Percentiles rank a stretch among this genome's conserved stretches.
These are phyloP conservation scores for Trissolcus japonicus DNA, from an alignment of 2,888 invertebrate species.

Conservation along the genomic window DNA sequence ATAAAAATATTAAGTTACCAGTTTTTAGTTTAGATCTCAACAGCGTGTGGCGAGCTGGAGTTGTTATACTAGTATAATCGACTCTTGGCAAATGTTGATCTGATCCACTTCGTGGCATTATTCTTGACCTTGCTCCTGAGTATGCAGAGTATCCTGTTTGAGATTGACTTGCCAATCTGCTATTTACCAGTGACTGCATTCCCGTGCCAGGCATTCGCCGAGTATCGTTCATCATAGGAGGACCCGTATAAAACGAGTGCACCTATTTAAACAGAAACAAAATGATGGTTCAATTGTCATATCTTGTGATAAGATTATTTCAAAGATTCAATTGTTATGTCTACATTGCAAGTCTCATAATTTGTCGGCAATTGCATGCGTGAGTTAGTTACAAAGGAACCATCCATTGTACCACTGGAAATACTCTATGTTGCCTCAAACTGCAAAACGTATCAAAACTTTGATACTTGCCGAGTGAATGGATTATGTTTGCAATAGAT, in stretches of 20 bases:
- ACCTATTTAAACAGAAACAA: constrained; percentile 77
- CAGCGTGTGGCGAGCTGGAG: constrained; percentile 86
- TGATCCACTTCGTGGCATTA: constrained; percentile 91
- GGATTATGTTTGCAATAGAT: no score
- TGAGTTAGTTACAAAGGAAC: no score
- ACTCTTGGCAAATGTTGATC: constrained; percentile 93
- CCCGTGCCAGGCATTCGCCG: constrained; percentile 83
- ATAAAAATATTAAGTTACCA: constrained; percentile 65
- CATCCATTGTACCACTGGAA: no score
- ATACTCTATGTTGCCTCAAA: no score
- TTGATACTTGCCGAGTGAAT: no score
- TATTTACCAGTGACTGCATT: constrained; percentile 73
- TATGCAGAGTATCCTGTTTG: constrained; percentile 75
- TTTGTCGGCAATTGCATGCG: no score
- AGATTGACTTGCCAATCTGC: constrained; percentile 76
- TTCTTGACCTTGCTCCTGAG: constrained; percentile 78
- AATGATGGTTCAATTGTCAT: constrained; percentile 21
- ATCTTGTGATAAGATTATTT: background rate
- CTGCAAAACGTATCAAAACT: no score
- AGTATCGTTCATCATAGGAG: constrained; percentile 76
- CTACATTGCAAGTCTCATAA: constrained; percentile 19
- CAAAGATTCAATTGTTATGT: constrained; percentile 31
- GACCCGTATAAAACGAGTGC: constrained; percentile 88
- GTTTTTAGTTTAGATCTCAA: constrained; percentile 89
- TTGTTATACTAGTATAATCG: constrained; percentile 86